phyloP scores from a whole-genome alignment of 53 echinoderm and acorn worm species.

The Temnopleurus reevesii region DNA sequence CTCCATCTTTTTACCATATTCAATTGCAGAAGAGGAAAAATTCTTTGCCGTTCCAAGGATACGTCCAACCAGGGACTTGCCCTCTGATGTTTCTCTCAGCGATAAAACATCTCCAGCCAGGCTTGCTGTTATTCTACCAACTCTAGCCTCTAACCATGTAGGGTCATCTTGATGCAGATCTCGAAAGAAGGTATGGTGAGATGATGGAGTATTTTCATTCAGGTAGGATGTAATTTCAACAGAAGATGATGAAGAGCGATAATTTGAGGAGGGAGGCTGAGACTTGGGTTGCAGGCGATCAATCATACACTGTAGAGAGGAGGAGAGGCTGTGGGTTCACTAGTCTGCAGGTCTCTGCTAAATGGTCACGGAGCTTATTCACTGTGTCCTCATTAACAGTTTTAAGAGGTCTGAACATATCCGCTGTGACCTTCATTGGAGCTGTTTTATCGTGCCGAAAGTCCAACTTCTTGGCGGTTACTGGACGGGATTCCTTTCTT shows the following conservation, averaged over 20 bases:
- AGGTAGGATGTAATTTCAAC: neutral
- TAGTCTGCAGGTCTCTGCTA: neutral
- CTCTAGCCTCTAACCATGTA: neutral
- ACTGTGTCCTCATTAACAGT: neutral
- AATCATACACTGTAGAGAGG: neutral
- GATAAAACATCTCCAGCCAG: neutral
- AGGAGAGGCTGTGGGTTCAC: neutral
- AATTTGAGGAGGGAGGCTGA: too few relatives aligned
- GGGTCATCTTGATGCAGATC: neutral
- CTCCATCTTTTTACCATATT: neutral
- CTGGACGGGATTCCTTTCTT: neutral
- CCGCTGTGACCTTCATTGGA: neutral
- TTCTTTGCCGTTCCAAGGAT: neutral
- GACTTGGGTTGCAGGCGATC: too few relatives aligned
- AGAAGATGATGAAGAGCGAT: neutral
- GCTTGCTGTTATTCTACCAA: constrained; percentile 33
- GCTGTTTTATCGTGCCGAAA: neutral
- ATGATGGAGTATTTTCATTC: neutral
- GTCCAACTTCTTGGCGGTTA: neutral
- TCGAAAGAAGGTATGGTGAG: neutral
- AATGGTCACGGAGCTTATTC: neutral
- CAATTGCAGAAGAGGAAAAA: neutral
- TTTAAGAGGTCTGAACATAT: too few relatives aligned
- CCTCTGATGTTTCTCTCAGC: neutral
- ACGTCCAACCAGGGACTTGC: neutral